Evolutionary conservation across 1,140 invertebrate genomes (phyloP), one percentile per base, ranked within the genome.

Genomic region (Drosophila serrata): DNA sequence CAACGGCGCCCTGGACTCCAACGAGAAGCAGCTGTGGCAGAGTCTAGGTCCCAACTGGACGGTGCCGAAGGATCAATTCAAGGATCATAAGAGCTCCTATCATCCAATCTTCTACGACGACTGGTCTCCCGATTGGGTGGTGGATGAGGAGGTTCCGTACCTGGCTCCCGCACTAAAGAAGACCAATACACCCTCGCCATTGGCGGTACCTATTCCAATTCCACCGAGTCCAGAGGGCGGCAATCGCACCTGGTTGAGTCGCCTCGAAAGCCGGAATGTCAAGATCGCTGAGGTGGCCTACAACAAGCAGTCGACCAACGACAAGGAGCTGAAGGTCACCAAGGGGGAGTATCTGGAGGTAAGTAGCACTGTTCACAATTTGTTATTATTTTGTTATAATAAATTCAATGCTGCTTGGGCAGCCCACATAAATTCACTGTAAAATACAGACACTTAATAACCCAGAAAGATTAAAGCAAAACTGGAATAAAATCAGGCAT

Each of bases 281-380:
- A 82, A 90, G 24, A 92, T 92, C 19, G 91, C 88, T 6, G 81
- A 92, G 60, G 98, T 99, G 8, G 97, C 97, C 17, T 98, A 98
- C 93, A 98, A 98, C 6, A 94, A 98, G 77, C 97, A 97, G 4
- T 97, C 97, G 12, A 98, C 98, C 93, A 99, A 99, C 93, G 96
- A 98, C 90, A 99, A 99, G 92, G 99, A 99, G 92, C 94, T 99
- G 49, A 98, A 97, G 27, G 98, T 99, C 0, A 95, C 97, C 9
- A 95, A 98, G 73, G 98, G 98, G 64, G 99, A 99, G 94, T 98
- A 97, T 91, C 93, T 99, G 27, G 98, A 99, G 95, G 97, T 98
- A 93, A 90, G 92, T 19, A 24, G 4, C 45, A 13, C 24, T 6
- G 3, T 29, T 15, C 40, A 7, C 6, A 51, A 12, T 55, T 22